Evolutionary conservation across 2,888 invertebrate genomes (phyloP).

Genomic region (Boloria euphrosyne): DNA sequence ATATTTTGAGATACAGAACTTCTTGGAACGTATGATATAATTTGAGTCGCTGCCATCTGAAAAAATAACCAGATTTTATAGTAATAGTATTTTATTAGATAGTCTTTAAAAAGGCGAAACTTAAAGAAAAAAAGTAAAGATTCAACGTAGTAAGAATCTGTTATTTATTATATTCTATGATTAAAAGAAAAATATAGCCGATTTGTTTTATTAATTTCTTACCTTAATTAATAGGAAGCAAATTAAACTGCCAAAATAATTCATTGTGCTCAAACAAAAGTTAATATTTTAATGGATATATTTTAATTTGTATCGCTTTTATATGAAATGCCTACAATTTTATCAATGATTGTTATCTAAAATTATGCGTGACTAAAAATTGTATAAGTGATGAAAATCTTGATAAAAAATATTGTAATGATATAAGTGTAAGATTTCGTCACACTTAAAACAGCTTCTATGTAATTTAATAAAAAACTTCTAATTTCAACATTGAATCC

Average conservation of each 20-base stretch:
- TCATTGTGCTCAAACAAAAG: constrained; percentile 2
- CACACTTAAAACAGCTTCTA: background rate
- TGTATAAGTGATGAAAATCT: constrained; percentile 4
- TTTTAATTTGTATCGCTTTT: constrained; percentile 8
- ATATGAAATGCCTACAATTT: constrained; percentile 12
- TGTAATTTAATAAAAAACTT: too few species aligned
- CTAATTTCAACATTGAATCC: too few species aligned
- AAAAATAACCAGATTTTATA: constrained; percentile 1
- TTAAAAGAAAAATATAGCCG: background rate
- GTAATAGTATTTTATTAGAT: background rate
- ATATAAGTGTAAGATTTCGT: background rate
- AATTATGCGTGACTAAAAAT: constrained; percentile 11
- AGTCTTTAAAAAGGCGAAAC: background rate
- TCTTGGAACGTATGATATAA: constrained; percentile 40
- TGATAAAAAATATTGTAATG: constrained; percentile 3
- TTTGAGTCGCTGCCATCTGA: constrained; percentile 50
- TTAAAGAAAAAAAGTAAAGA: too few species aligned
- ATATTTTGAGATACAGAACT: constrained; percentile 26
- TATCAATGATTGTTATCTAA: constrained; percentile 19
- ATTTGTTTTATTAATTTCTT: background rate
- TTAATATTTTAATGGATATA: background rate
- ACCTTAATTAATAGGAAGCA: constrained; percentile 8
- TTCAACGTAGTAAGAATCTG: too few species aligned
- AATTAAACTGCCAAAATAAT: constrained; percentile 2
- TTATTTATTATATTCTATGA: background rate